A percentile compares a stretch with the other conserved stretches of the same genome.
phyloP scores from a whole-genome alignment of 2,888 invertebrate genomes.

The Aporophyla lueneburgensis region DNA sequence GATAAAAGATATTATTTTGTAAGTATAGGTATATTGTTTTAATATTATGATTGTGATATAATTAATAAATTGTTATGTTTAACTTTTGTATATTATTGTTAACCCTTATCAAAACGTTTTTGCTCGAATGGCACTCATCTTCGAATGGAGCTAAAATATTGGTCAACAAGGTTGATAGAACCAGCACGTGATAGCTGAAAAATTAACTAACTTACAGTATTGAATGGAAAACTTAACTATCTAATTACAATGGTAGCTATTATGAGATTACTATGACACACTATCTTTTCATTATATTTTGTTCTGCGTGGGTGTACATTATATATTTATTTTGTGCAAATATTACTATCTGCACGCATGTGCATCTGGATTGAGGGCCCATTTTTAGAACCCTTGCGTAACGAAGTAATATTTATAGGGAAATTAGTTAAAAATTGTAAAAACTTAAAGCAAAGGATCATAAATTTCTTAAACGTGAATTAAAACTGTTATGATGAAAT shows the following conservation, averaged over 20 bases:
- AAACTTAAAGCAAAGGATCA: too few relatives aligned
- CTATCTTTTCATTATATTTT: constrained; percentile 39
- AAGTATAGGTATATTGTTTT: background rate
- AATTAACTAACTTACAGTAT: background rate
- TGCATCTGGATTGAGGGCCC: too few relatives aligned
- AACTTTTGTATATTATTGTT: background rate
- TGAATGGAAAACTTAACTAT: constrained; percentile 13
- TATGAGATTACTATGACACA: constrained; percentile 23
- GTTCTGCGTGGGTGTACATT: background rate
- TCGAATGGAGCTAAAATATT: too few relatives aligned
- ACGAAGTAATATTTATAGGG: too few relatives aligned
- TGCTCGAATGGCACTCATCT: background rate
- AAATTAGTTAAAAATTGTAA: too few relatives aligned
- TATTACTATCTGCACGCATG: constrained; percentile 42
- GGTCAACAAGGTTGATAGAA: background rate
- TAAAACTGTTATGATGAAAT: too few relatives aligned
- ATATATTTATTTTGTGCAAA: constrained; percentile 37
- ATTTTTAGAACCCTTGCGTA: too few relatives aligned
- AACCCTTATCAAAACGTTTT: background rate
- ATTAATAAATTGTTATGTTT: constrained; percentile 1
- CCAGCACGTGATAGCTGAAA: background rate
- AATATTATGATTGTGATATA: background rate
- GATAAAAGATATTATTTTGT: background rate
- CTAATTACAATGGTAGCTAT: constrained; percentile 21
- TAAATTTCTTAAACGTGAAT: too few relatives aligned